Percentiles rank a stretch among this genome's conserved stretches.
Evolutionary conservation across 2,797 vertebrate species (phyloP).

Genomic region (Microctenopoma lineatum): DNA sequence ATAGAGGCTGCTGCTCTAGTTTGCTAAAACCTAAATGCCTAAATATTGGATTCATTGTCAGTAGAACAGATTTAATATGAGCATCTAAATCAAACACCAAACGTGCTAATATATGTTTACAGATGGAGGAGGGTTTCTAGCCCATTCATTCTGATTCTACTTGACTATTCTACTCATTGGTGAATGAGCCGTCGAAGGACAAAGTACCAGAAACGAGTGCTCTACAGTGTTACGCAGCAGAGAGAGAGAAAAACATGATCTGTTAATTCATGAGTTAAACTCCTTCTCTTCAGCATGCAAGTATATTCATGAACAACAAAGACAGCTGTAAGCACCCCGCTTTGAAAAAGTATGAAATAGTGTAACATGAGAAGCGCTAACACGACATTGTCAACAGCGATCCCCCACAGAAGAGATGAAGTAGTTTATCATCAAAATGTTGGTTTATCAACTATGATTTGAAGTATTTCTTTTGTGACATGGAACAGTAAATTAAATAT

Average conservation of each 20-base stretch:
- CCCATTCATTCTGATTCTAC: neutral
- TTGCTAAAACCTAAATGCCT: slow-evolving; percentile 11
- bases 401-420: neutral
- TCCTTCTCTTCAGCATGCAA: neutral
- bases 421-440: too few species aligned
- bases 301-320: neutral
- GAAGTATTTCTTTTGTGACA: too few species aligned
- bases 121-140: neutral
- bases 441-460: too few species aligned
- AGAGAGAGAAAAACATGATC: neutral
- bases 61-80: slow-evolving; percentile 8
- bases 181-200: neutral
- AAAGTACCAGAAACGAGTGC: neutral
- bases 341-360: neutral
- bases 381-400: neutral
- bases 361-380: neutral
- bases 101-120: neutral
- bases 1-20: neutral
- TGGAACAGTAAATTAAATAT: too few species aligned
- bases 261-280: neutral
- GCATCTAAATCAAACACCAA: neutral
- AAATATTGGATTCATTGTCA: slow-evolving; percentile 11
- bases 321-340: neutral
- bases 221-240: neutral
- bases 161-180: too few species aligned